Conservation (phyloP, 1,140 invertebrate genomes). For the Tachypleus tridentatus region DNA sequence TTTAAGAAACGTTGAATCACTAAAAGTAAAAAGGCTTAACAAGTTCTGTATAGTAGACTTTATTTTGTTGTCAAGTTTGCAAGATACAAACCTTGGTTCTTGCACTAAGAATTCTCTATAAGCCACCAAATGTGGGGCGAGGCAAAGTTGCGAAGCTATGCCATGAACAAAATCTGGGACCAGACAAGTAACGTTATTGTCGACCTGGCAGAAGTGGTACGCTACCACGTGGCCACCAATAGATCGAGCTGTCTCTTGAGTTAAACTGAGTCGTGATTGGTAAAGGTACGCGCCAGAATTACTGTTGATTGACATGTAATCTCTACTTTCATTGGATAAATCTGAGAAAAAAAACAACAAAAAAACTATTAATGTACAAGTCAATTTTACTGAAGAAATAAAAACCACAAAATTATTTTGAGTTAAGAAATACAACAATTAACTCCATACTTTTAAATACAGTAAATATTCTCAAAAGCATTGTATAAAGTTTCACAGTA, state of each 20-base stretch:
- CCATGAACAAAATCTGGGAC: conserved; percentile 91
- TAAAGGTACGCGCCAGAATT: conserved; percentile 31
- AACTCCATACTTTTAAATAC: too few relatives aligned
- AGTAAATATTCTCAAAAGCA: too few relatives aligned
- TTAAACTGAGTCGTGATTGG: conserved; percentile 31
- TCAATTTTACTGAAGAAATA: too few relatives aligned
- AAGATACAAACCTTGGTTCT: conserved; percentile 37
- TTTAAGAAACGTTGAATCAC: too few relatives aligned
- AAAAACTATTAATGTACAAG: background rate
- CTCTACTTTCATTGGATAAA: conserved; percentile 26
- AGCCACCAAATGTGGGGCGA: conserved; percentile 68
- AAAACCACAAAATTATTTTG: too few relatives aligned
- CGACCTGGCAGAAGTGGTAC: conserved; percentile 86
- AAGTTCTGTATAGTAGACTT: too few relatives aligned
- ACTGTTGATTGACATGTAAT: conserved; percentile 21
- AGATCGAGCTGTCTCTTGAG: conserved; percentile 38
- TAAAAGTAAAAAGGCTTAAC: too few relatives aligned
- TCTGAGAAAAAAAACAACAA: conserved; percentile 26
- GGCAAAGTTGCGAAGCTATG: conserved; percentile 76
- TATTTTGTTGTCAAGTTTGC: too few relatives aligned
- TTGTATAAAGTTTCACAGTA: too few relatives aligned
- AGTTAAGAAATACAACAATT: too few relatives aligned
- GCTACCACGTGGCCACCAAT: conserved; percentile 75
- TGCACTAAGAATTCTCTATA: conserved; percentile 74
- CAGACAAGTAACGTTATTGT: conserved; percentile 82